Conservation (phyloP, 2,113 vertebrate species). For the Nicator chloris region DNA sequence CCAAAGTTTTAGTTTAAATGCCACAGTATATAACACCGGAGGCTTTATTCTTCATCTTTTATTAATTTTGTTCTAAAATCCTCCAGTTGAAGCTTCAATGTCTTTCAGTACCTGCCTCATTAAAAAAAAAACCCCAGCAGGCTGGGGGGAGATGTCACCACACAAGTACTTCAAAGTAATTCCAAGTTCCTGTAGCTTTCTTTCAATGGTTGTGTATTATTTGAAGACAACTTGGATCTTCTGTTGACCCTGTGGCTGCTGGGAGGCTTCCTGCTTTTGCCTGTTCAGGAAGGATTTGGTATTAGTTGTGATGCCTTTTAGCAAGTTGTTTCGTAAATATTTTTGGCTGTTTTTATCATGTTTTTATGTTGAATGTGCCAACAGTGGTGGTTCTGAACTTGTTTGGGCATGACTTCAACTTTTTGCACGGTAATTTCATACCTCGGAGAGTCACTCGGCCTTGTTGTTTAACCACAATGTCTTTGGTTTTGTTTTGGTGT, state of each 20-base stretch:
- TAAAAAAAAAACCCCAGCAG: not conserved
- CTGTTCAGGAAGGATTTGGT: not conserved
- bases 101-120: not conserved
- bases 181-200: not conserved
- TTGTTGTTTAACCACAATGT: not conserved
- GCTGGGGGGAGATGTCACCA: not conserved
- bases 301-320: not conserved
- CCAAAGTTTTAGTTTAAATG: not conserved
- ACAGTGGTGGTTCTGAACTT: not conserved
- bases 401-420: conserved; percentile 5
- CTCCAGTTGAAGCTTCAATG: not conserved
- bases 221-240: not conserved
- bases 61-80: not conserved
- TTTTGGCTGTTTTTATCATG: not conserved
- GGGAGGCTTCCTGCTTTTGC: not conserved
- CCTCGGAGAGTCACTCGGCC: not conserved
- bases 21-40: not conserved
- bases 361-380: not conserved
- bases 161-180: not conserved
- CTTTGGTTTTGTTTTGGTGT: not conserved
- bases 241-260: not conserved
- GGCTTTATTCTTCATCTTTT: not conserved
- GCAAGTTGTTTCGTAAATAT: not conserved
- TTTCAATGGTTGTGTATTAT: not conserved
- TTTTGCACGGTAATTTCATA: not conserved